Percentiles rank a stretch among this genome's conserved stretches.
phyloP scores from a whole-genome alignment of 2,113 vertebrate species.

The Nicator chloris region DNA sequence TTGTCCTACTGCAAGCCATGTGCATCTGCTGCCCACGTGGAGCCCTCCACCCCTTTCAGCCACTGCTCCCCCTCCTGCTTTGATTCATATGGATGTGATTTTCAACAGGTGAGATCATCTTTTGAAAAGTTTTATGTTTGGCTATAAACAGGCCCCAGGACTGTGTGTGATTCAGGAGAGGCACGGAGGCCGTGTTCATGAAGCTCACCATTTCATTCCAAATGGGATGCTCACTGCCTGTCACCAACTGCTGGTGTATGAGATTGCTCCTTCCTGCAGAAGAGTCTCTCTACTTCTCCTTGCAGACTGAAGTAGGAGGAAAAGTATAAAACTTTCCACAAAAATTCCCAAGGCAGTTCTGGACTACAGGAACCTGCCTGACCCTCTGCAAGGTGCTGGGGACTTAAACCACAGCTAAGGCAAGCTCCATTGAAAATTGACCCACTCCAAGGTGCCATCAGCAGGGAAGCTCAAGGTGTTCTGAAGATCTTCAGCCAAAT shows the following conservation, averaged over 20 bases:
- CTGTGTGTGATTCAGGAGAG: neutral
- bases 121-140: neutral
- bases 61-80: neutral
- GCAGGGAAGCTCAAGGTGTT: neutral
- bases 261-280: neutral
- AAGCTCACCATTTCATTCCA: neutral
- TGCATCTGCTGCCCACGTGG: constrained; percentile 27
- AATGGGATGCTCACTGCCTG: neutral
- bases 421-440: neutral
- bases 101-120: neutral
- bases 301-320: neutral
- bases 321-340: neutral
- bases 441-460: neutral
- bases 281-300: neutral
- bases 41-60: neutral
- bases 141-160: neutral
- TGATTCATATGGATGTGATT: neutral
- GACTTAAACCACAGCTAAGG: neutral
- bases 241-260: neutral
- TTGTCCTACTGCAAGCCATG: neutral
- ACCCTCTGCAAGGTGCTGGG: neutral
- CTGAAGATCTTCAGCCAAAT: neutral
- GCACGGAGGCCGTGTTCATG: neutral
- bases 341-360: neutral
- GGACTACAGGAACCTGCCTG: neutral